Evolutionary conservation across 1,140 invertebrate genomes (phyloP), one percentile per base, ranked within the genome.

Genomic region (Charaxes varanes): DNA sequence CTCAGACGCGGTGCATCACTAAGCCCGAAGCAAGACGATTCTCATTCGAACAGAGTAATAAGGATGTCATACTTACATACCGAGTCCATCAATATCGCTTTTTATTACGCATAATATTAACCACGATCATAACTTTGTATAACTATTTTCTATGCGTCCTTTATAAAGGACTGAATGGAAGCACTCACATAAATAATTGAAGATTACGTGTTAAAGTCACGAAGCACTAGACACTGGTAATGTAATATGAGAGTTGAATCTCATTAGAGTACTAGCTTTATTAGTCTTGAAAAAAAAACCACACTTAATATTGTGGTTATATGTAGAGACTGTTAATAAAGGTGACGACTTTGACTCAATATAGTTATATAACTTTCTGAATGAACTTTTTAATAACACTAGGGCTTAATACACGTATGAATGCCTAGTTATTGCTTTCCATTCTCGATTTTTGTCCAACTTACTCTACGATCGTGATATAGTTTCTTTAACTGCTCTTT

Each of bases 1-100:
- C 13, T 14, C 13, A 4, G n/a, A n/a, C 4, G n/a, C 6, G 2
- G 5, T 28, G 13, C 28, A 13, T 4, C 28, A 31, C 28, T 31
- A 31, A 3, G 13, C 7, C 5, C 7, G 27, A 15, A 28, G 12
- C 7, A 26, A 46, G 31, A 31, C 48, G 38, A 47, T 38, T 47
- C 45, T 15, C 49, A 43, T 46, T 40, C 53, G 47, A 53, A 59
- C 56, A 53, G 46, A 53, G 47, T 62, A 64, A 53, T 43, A 41
- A 51, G 42, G 52, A 52, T 52, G 54, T 42, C 44, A 34, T 30
- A 46, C 35, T 45, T 37, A 51, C 24, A 26, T 28, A 41, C n/a
- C 23, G 14, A 22, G 16, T 27, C 30, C 42, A 52, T 46, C 36
- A 44, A 44, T 48, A 44, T 44, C 28, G 24, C 13, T 47, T 47